These are phyloP conservation scores for Lethenteron camtschaticum DNA, from an alignment of 2,113 vertebrate species.

Conservation along the genomic window DNA sequence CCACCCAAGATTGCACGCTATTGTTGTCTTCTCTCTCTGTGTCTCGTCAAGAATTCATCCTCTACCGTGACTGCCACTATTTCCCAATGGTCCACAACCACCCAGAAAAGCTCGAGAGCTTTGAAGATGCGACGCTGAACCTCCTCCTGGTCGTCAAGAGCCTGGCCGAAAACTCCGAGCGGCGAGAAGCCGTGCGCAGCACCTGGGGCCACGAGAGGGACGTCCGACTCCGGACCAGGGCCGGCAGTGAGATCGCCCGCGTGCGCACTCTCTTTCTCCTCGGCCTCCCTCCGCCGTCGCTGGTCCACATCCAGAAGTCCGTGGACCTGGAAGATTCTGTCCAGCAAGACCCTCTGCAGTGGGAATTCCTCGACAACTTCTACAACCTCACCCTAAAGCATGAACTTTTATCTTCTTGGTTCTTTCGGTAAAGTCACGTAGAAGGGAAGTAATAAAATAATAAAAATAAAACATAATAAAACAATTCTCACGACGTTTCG, in stretches of 20 bases:
- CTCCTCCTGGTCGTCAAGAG: conserved; percentile 12
- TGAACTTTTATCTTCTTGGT: too few species aligned
- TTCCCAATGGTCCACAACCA: too few species aligned
- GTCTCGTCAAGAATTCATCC: too few species aligned
- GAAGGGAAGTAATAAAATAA: too few species aligned
- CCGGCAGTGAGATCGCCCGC: too few species aligned
- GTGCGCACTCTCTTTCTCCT: conserved; percentile 13
- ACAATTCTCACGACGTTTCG: too few species aligned
- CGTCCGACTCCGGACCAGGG: neutral
- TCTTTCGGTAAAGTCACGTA: too few species aligned
- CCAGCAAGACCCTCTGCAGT: conserved; percentile 10
- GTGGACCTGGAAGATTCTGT: conserved; percentile 8
- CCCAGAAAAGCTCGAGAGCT: too few species aligned
- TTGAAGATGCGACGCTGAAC: neutral
- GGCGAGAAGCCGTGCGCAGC: conserved; percentile 8
- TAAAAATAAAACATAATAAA: too few species aligned
- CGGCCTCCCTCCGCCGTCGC: neutral
- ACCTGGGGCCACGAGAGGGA: conserved; percentile 9
- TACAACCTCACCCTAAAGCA: conserved; percentile 14
- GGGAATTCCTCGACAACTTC: conserved; percentile 13
- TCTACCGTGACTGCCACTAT: too few species aligned
- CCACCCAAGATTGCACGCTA: too few species aligned
- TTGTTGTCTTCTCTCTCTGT: too few species aligned
- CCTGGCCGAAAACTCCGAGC: conserved; percentile 2
- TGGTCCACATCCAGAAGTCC: neutral